These are phyloP conservation scores for Cantharis rufa DNA, from an alignment of 2,888 invertebrate genomes.

Conservation along the genomic window DNA sequence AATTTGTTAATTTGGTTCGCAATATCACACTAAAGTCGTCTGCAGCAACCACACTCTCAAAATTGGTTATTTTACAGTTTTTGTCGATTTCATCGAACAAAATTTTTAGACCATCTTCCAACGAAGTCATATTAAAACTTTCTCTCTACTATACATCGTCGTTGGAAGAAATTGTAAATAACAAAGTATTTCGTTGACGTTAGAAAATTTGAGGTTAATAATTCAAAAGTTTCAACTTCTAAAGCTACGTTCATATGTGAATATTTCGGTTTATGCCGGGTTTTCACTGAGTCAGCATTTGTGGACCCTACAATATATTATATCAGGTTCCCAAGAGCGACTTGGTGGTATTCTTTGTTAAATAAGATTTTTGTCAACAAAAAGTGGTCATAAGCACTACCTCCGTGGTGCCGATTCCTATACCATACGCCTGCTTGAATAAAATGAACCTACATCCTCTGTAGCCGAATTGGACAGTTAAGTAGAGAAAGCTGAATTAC, in stretches of 20 bases:
- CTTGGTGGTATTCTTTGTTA: too few species aligned
- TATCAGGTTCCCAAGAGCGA: too few species aligned
- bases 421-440: too few species aligned
- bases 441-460: too few species aligned
- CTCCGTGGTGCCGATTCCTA: too few species aligned
- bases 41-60: conserved; percentile 18
- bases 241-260: background rate
- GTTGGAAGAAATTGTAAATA: background rate
- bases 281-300: too few species aligned
- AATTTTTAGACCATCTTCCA: conserved; percentile 21
- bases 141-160: background rate
- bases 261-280: background rate
- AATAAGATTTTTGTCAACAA: too few species aligned
- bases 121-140: background rate
- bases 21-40: conserved; percentile 24
- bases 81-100: conserved; percentile 25
- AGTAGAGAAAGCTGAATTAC: too few species aligned
- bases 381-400: too few species aligned
- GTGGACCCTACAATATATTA: too few species aligned
- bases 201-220: background rate
- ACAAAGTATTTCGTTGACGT: background rate
- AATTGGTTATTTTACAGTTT: conserved; percentile 21
- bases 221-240: background rate
- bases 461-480: too few species aligned
- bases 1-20: conserved; percentile 19